Evolutionary conservation across 1,140 invertebrate species (phyloP), one percentile per base, ranked within the genome.

Genomic region (Holotrichia oblita): DNA sequence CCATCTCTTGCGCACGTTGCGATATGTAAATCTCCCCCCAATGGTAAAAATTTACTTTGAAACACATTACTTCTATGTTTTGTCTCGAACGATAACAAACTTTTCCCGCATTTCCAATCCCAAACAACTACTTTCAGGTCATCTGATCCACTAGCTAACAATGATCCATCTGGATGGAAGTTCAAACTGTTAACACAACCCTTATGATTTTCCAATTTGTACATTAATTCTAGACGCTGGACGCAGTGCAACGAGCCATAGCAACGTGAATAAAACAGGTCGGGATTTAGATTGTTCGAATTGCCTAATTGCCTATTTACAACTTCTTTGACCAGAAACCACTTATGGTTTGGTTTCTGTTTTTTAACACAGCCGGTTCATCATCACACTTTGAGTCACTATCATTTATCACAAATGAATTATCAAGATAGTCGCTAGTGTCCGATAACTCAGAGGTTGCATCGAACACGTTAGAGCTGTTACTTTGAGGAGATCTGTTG

Each of bases 111-210:
- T 12, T 94, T 91, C 97, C 97, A 98, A 85, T 98, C 93, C 97
- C 97, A 99, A 22, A 99, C 87, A 40, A 95, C 90, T 40, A 98
- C 81, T 61, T 91, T 90, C 9, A 93, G 90, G 89, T 99, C 97
- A 89, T 99, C 97, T 0, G 97, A 98, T 4, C 95, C 96, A 86
- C 95, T 97, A 0, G 93, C 95, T 73, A 98, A 86, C 61, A 94
- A 87, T 61, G 92, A 91, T 83, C 92, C 92, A 85, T 91, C 88
- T 73, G 91, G 90, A 88, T 97, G 97, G 87, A 98, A 99, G 88
- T 96, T 93, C 48, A 99, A 89, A 64, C 94, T 93, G 89, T 98
- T 98, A 9, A 98, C 96, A 90, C 97, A 98, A 59, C 96, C 96
- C 83, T 89, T 88, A 88, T 98, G 97, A 80, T 91, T 91, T 41